Conservation (phyloP, 2,888 invertebrate genomes). For the Ochropacha duplaris region DNA sequence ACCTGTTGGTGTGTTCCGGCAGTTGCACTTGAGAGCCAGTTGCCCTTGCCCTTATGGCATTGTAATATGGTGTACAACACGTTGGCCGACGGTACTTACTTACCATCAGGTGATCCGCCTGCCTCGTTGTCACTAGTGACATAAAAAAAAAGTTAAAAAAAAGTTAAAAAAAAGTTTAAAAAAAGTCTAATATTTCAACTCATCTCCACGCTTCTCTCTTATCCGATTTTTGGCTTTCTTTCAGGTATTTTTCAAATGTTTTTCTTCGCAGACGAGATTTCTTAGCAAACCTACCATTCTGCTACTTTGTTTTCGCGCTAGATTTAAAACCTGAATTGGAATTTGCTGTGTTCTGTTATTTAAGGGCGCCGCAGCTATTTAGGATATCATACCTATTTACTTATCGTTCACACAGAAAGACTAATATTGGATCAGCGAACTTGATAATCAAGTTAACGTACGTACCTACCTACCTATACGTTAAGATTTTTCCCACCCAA, state of each 20-base stretch:
- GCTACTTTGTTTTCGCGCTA: slow-evolving; percentile 60
- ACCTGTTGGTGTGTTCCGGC: no score
- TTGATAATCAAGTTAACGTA: slow-evolving; percentile 72
- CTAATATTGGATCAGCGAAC: slow-evolving; percentile 69
- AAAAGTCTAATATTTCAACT: no score
- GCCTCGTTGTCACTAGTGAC: no score
- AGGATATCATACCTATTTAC: slow-evolving; percentile 74
- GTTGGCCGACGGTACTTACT: no score
- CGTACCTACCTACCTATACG: slow-evolving; percentile 28
- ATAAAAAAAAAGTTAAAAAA: no score
- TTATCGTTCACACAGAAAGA: slow-evolving; percentile 64
- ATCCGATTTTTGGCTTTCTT: slow-evolving; percentile 11
- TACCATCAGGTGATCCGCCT: no score
- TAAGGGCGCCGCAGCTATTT: slow-evolving; percentile 68
- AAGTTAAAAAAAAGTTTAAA: no score
- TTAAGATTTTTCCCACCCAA: no score
- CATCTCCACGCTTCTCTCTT: no score
- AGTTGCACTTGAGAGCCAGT: no score
- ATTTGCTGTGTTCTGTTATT: slow-evolving; percentile 56
- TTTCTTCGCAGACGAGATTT: slow-evolving; percentile 68
- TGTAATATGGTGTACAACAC: no score
- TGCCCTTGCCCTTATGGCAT: no score
- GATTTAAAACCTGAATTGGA: slow-evolving; percentile 38
- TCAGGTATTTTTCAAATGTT: slow-evolving; percentile 73
- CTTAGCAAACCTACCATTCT: slow-evolving; percentile 62